Percentiles rank a stretch among this genome's conserved stretches.
These are phyloP conservation scores for Odontamblyopus rebecca DNA, from an alignment of 2,797 vertebrate species.

Conservation along the genomic window DNA sequence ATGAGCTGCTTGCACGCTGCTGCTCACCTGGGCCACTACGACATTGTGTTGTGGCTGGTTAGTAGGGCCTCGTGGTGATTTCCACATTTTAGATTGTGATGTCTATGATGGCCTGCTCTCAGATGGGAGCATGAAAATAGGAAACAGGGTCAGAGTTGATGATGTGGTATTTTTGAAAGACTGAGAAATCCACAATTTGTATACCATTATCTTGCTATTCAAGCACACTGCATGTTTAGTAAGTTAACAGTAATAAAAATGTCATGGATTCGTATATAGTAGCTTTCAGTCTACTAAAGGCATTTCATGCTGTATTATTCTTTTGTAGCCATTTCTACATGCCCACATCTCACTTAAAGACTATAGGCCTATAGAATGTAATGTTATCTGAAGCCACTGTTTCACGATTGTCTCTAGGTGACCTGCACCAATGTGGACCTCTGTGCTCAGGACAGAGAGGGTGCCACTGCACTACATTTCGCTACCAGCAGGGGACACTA, in stretches of 20 bases:
- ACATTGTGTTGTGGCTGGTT: conserved; percentile 85
- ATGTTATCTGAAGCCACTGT: background rate
- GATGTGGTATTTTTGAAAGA: background rate
- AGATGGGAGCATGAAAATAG: too few relatives aligned
- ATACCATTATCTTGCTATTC: background rate
- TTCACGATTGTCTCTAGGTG: conserved; percentile 57
- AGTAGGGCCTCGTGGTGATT: conserved; percentile 33
- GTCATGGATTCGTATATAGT: background rate
- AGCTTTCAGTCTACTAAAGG: background rate
- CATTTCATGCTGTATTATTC: background rate
- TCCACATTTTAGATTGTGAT: background rate
- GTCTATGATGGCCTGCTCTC: too few relatives aligned
- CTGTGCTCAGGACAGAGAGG: conserved; percentile 77
- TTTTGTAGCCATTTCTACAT: background rate
- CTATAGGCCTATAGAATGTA: background rate
- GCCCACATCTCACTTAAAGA: background rate
- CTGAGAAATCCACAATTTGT: too few relatives aligned
- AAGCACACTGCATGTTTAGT: background rate
- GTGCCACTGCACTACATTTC: conserved; percentile 86
- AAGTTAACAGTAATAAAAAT: background rate
- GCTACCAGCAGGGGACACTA: conserved; percentile 84
- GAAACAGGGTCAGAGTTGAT: background rate
- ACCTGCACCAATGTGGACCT: conserved; percentile 75
- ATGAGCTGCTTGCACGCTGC: conserved; percentile 86
- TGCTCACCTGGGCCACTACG: conserved; percentile 80